A percentile compares a stretch with the other conserved stretches of the same genome.
Conservation (phyloP, 2,888 invertebrate species). For the Coremacera marginata region DNA sequence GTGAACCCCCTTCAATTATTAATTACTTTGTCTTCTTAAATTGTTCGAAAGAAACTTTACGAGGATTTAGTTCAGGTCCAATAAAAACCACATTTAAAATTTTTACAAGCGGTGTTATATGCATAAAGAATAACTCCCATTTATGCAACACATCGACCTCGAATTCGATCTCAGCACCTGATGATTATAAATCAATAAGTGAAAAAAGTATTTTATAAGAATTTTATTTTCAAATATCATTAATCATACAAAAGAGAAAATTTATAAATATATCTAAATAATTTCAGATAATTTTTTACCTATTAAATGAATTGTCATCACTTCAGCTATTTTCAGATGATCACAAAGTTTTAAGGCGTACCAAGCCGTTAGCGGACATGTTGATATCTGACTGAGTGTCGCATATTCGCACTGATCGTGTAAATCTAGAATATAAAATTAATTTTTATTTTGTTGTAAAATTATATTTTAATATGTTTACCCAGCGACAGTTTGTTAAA, state of each 20-base stretch:
- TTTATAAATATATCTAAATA: background rate
- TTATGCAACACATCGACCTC: slow-evolving; percentile 78
- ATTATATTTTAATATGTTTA: slow-evolving; percentile 46
- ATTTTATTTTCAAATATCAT: background rate
- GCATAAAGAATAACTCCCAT: slow-evolving; percentile 80
- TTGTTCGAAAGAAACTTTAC: slow-evolving; percentile 72
- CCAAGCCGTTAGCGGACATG: slow-evolving; percentile 76
- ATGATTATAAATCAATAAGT: slow-evolving; percentile 42
- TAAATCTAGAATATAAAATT: slow-evolving; percentile 53
- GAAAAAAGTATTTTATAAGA: background rate
- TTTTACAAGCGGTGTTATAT: slow-evolving; percentile 73
- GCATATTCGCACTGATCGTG: slow-evolving; percentile 75
- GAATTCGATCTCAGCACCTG: slow-evolving; percentile 80
- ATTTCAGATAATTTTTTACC: slow-evolving; percentile 48
- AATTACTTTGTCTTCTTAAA: slow-evolving; percentile 73
- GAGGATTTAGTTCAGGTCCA: slow-evolving; percentile 76
- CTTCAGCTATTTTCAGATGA: slow-evolving; percentile 53
- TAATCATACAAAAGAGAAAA: background rate
- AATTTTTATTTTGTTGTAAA: too few relatives aligned
- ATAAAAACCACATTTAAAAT: slow-evolving; percentile 74
- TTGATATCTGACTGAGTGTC: slow-evolving; percentile 75
- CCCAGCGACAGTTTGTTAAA: slow-evolving; percentile 58
- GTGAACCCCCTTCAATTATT: too few relatives aligned
- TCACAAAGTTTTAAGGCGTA: slow-evolving; percentile 71
- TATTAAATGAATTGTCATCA: slow-evolving; percentile 64